Conservation (phyloP, 2,113 vertebrate genomes). For the Archilochus colubris region DNA sequence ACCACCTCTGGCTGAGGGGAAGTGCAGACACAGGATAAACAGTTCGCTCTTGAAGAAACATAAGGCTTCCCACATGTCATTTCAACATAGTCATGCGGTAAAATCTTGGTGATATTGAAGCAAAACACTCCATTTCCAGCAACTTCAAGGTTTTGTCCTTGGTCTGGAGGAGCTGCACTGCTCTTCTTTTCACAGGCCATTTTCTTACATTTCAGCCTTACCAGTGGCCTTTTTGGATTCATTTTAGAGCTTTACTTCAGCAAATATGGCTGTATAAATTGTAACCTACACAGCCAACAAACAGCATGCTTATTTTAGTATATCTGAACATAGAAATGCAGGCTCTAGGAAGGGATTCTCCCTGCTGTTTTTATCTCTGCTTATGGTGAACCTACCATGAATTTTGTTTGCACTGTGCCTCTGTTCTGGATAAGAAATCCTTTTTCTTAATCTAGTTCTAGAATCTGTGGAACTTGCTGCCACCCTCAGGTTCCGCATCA, state of each 20-base stretch:
- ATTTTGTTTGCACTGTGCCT: not conserved
- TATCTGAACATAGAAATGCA: not conserved
- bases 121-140: not conserved
- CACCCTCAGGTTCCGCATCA: not conserved
- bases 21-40: not conserved
- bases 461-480: not conserved
- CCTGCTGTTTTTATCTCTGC: not conserved
- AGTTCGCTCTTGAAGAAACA: not conserved
- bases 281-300: not conserved
- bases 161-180: not conserved
- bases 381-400: not conserved
- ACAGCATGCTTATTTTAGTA: not conserved
- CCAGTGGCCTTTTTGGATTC: not conserved
- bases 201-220: not conserved
- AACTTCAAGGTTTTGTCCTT: not conserved
- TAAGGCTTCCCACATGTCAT: not conserved
- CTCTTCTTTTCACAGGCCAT: not conserved
- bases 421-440: not conserved
- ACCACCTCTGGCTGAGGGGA: not conserved
- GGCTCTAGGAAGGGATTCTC: not conserved
- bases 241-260: not conserved
- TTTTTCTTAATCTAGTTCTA: not conserved
- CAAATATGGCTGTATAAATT: not conserved
- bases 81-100: not conserved
- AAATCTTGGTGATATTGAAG: not conserved